Evolutionary conservation across 2,888 invertebrate genomes (phyloP), one percentile per base, ranked within the genome.

Genomic region (Phortica okadai): DNA sequence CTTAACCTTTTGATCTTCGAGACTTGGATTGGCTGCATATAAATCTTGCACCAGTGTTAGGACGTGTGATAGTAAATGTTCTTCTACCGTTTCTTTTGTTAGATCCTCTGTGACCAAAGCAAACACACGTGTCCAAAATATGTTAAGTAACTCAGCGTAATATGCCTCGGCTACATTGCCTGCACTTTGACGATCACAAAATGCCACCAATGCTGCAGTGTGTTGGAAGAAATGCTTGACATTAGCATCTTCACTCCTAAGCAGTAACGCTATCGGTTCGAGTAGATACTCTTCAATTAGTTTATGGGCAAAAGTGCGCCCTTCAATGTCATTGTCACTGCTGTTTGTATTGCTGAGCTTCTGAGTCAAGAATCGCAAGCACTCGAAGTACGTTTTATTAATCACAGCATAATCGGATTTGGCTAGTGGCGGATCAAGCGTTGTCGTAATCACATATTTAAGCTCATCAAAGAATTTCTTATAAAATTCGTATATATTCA

Each of bases 361-460:
- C 82, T 93, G 91, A 72, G 94, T 91, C 11, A 94, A 89, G 85
- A 94, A 95, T 72, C 94, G 94, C 59, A 97, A 89, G 88, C 97
- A 97, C 89, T 97, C 97, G 25, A 95, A 93, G 82, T 95, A 94
- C 1, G 96, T 93, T 66, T 92, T 93, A 33, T 94, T 93, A 84
- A 97, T 93, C 0, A 94, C 93, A 67, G 94, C 92, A 21, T 93
- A 93, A 91, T 97, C 96, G 62, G 94, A 94, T 80, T 94, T 94
- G 66, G 88, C 81, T 33, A 83, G 78, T 10, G 82, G 76, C 1
- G 92, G 92, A 79, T 94, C 94, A 41, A 91, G 92, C 77, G 94
- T 93, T 64, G 93, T 92, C 73, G 93, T 93, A 82, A 93, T 91
- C 89, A 96, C 95, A 44, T 90, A 88, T 79, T 94, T 93, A 80